Base-by-base conservation (phyloP, 2,888 invertebrate species). In the Seira musarum region DNA sequence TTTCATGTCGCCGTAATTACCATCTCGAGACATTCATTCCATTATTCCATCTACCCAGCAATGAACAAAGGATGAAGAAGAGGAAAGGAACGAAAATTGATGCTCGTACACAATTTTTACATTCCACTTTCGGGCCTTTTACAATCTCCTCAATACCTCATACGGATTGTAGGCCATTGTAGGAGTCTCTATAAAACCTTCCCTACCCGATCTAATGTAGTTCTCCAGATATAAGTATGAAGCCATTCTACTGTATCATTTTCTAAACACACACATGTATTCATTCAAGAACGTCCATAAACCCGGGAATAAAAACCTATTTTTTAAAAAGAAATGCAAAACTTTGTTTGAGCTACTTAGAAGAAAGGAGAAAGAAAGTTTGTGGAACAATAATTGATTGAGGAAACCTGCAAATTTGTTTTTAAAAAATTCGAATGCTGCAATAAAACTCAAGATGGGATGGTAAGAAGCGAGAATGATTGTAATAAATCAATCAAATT, bases 1-100 rank as follows among this genome's bases (percentile, higher is more conserved):
- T 72, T 72, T 72, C 72, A 72, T 72, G 64, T 72, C 72, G 46
- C 72, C 64, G 40, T 72, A 72, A 72, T 72, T 72, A 72, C 72
- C 64, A 49, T 72, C 72, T 64, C 60, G 60, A 60, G 60, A 60
- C 60, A 60, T 60, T 60, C 60, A 19, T 60, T 60, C 60, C 60
- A 60, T 60, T 60, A 60, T 60, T 60, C 60, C 60, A 60, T 60
- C 60, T 21, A 60, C 13, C 53, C 17, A 53, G 53, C 22, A 49
- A 60, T 22, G 60, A 21, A 60, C 10, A 60, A 21, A 2, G 60
- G 22, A 60, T 60, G 60, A 60, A 60, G 60, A 49, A 13, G 49
- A 49, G 49, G 10, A 60, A 60, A 60, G 60, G 22, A 21, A 22
- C 2, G 19, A 60, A 60, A 60, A 60, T 60, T 60, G 60, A 60